Conservation (phyloP, 1,140 invertebrate species). For the Leptoteleia sp. region DNA sequence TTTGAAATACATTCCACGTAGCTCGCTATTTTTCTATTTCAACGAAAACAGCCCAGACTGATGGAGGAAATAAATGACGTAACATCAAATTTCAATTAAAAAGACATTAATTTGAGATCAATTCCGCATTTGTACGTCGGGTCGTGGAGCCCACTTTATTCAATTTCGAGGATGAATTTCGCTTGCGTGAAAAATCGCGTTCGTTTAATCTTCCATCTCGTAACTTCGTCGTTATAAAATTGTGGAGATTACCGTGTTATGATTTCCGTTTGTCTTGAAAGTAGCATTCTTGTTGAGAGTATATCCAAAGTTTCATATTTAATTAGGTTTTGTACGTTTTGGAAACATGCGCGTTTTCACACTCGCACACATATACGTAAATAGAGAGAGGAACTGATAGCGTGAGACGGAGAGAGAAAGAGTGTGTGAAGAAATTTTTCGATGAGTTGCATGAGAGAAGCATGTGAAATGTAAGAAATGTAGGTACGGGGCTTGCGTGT, state of each 20-base stretch:
- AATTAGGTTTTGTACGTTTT: slow-evolving; percentile 74
- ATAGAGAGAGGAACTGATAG: slow-evolving; percentile 45
- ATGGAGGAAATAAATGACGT: no score
- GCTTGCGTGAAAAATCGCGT: slow-evolving; percentile 10
- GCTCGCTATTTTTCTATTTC: no score
- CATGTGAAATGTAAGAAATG: slow-evolving; percentile 41
- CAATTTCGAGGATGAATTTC: slow-evolving; percentile 3
- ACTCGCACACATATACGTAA: slow-evolving; percentile 78
- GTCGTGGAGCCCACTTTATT: background rate
- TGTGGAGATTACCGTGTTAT: slow-evolving; percentile 72
- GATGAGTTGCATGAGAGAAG: no score
- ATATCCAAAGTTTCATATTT: slow-evolving; percentile 71
- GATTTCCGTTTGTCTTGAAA: slow-evolving; percentile 41
- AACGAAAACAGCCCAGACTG: no score
- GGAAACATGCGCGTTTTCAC: slow-evolving; percentile 72
- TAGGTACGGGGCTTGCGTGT: slow-evolving; percentile 75
- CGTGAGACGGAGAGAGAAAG: slow-evolving; percentile 24
- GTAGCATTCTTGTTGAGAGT: slow-evolving; percentile 62
- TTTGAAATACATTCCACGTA: no score
- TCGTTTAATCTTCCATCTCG: slow-evolving; percentile 24
- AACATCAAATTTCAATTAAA: background rate
- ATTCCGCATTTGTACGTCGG: slow-evolving; percentile 7
- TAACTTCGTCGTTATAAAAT: slow-evolving; percentile 67
- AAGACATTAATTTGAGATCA: slow-evolving; percentile 3
- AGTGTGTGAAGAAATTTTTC: slow-evolving; percentile 31